These are phyloP conservation scores for Monodelphis domestica DNA, from an alignment of 2,797 vertebrate species.

Conservation along the genomic window DNA sequence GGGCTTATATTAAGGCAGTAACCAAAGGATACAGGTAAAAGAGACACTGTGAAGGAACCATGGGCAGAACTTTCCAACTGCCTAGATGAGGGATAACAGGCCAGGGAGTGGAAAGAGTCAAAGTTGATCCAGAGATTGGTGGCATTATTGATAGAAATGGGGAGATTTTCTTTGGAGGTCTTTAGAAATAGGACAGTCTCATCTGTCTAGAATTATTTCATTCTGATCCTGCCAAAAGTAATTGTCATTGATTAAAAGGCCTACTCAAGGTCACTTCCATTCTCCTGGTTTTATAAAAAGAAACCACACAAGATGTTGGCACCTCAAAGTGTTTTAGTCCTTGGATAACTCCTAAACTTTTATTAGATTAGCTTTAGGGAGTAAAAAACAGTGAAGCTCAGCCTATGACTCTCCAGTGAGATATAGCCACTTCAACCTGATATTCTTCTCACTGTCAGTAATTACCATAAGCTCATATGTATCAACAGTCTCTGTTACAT, in stretches of 20 bases:
- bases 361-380: neutral
- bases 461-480: neutral
- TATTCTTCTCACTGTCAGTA: neutral
- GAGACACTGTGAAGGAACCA: neutral
- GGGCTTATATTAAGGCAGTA: neutral
- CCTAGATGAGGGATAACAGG: neutral
- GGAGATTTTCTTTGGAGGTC: neutral
- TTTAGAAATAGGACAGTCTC: neutral
- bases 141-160: neutral
- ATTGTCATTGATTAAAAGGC: neutral
- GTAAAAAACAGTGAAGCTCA: neutral
- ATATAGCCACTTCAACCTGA: neutral
- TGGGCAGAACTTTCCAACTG: conserved; percentile 2
- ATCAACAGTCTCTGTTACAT: neutral
- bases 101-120: neutral
- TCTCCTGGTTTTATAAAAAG: neutral
- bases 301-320: neutral
- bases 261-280: rapidly evolving
- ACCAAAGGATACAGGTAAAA: neutral
- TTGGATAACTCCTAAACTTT: neutral
- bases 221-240: neutral
- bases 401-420: neutral
- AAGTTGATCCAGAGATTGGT: conserved; percentile 31
- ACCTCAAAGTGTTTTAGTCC: conserved; percentile 4
- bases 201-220: neutral